phyloP scores from a whole-genome alignment of 2,113 vertebrate genomes.

The Lepidothrix coronata region DNA sequence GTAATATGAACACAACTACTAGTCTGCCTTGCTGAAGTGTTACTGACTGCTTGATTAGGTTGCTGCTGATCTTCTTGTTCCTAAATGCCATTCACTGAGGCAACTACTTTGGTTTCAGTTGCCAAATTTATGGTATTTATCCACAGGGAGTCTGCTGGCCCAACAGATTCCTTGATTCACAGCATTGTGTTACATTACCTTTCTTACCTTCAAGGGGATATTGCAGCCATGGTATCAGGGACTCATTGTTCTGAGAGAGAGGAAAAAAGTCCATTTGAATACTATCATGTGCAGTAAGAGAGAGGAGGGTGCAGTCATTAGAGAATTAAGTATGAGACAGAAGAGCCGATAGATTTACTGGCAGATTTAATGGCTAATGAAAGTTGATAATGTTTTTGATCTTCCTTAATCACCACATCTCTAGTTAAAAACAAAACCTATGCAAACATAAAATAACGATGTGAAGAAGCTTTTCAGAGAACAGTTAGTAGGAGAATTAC shows the following conservation, averaged over 20 bases:
- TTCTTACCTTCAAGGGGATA: not conserved
- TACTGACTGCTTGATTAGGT: not conserved
- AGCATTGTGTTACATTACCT: not conserved
- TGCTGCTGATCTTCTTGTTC: not conserved
- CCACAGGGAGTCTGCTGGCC: not conserved
- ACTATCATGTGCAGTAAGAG: too few species aligned
- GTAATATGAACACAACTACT: not conserved
- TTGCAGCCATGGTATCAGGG: not conserved
- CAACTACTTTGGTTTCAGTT: not conserved
- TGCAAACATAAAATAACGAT: not conserved
- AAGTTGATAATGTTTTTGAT: not conserved
- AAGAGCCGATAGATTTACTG: not conserved
- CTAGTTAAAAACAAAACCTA: accelerated
- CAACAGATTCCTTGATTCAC: not conserved
- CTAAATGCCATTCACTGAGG: not conserved
- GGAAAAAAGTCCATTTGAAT: accelerated
- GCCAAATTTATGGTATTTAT: not conserved
- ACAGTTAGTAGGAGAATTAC: not conserved
- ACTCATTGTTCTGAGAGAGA: not conserved
- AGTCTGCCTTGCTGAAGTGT: not conserved
- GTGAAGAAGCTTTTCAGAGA: not conserved
- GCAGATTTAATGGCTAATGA: not conserved
- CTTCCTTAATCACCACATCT: not conserved
- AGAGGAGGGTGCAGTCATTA: not conserved
- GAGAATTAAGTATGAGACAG: accelerated